Percentiles rank a stretch among this genome's conserved stretches.
These are phyloP conservation scores for Mormyrus iriodes DNA, from an alignment of 2,113 vertebrate species.

Conservation along the genomic window DNA sequence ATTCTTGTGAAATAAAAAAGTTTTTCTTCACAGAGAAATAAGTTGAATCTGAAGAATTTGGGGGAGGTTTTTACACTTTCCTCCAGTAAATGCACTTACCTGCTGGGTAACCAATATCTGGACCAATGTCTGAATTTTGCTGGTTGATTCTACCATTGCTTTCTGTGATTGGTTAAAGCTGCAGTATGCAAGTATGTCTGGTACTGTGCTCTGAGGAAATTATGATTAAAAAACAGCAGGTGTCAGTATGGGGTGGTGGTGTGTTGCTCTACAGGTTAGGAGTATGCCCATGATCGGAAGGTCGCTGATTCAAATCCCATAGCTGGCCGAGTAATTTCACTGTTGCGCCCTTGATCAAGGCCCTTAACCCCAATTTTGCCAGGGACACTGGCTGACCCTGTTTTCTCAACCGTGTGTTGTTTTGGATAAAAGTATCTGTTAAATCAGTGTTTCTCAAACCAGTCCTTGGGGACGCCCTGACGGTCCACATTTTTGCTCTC, in stretches of 20 bases:
- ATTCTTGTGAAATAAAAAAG: background rate
- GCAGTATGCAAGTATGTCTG: background rate
- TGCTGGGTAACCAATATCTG: background rate
- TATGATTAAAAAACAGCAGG: background rate
- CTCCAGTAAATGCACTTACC: background rate
- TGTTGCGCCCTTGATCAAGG: background rate
- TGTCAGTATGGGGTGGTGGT: background rate
- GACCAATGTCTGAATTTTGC: background rate
- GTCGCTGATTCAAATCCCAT: background rate
- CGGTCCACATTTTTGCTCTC: too few relatives aligned
- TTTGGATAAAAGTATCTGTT: background rate
- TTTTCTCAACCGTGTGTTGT: background rate
- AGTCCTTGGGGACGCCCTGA: background rate
- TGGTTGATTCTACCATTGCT: background rate
- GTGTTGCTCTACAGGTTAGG: background rate
- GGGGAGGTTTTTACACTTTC: background rate
- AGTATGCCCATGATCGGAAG: background rate
- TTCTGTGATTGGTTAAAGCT: background rate
- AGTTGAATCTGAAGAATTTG: background rate
- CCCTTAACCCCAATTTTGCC: background rate
- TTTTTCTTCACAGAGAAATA: background rate
- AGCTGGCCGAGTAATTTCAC: background rate
- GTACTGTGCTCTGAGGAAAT: background rate
- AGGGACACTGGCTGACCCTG: background rate
- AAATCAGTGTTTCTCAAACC: background rate